These are phyloP conservation scores for Eufriesea mexicana DNA, from an alignment of 1,140 invertebrate genomes.

Conservation along the genomic window DNA sequence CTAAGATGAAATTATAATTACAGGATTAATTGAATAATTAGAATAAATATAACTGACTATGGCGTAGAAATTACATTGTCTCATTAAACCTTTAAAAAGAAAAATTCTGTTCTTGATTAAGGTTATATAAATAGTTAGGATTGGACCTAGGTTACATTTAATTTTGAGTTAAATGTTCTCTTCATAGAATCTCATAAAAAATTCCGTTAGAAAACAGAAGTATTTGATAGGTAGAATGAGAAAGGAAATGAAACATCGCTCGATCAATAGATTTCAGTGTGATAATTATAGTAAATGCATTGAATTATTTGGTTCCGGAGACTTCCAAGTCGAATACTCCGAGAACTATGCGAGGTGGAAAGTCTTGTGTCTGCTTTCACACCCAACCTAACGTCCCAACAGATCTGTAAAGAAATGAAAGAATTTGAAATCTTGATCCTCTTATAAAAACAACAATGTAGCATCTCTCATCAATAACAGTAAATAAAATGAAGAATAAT, in stretches of 20 bases:
- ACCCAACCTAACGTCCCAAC: not conserved
- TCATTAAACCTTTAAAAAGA: not conserved
- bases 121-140: not conserved
- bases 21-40: no score
- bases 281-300: conserved; percentile 30
- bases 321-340: not conserved
- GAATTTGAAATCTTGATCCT: not conserved
- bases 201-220: not conserved
- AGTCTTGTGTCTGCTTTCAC: not conserved
- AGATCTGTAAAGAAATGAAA: conserved; percentile 2
- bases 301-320: conserved; percentile 29
- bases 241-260: not conserved
- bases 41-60: no score
- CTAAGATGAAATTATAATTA: no score
- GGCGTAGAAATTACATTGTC: not conserved
- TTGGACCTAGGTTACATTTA: not conserved
- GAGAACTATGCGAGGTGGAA: conserved; percentile 21
- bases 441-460: not conserved
- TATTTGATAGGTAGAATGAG: not conserved
- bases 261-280: conserved; percentile 39
- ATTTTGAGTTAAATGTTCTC: not conserved
- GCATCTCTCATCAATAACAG: not conserved
- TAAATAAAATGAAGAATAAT: not conserved
- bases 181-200: not conserved
- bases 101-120: not conserved